Evolutionary conservation across 1,140 invertebrate species (phyloP).

Genomic region (Mya arenaria): DNA sequence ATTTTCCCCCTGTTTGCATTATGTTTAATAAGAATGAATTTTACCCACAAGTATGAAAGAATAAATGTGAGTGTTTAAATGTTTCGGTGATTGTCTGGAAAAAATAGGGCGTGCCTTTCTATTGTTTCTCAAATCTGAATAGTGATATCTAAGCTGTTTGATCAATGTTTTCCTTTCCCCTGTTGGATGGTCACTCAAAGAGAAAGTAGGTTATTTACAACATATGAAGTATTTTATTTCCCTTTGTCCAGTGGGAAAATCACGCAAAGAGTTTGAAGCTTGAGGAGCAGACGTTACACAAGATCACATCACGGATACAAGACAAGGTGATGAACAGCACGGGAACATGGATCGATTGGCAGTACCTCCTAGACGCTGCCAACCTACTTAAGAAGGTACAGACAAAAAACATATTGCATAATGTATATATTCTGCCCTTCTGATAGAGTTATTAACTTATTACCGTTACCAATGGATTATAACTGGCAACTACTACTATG

Average conservation of each 20-base stretch:
- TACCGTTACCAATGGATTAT: too few relatives aligned
- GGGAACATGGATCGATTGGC: slow-evolving; percentile 99
- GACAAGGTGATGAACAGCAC: slow-evolving; percentile 93
- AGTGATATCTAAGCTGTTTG: too few relatives aligned
- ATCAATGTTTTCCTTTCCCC: slow-evolving; percentile 68
- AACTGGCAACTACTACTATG: slow-evolving; percentile 97
- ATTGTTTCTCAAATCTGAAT: too few relatives aligned
- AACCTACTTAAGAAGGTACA: slow-evolving; percentile 91
- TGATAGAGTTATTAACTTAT: too few relatives aligned
- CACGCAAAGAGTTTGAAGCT: slow-evolving; percentile 98
- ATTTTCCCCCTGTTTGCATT: too few relatives aligned
- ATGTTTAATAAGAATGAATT: too few relatives aligned
- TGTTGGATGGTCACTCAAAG: slow-evolving; percentile 99
- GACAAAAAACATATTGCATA: background rate
- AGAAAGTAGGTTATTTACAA: too few relatives aligned
- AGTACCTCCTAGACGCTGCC: slow-evolving; percentile 97
- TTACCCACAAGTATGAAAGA: too few relatives aligned
- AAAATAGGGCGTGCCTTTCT: too few relatives aligned
- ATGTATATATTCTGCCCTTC: too few relatives aligned
- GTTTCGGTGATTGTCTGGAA: too few relatives aligned
- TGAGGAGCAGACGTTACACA: slow-evolving; percentile 96
- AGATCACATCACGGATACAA: slow-evolving; percentile 95
- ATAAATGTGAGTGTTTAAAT: too few relatives aligned
- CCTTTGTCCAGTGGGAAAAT: slow-evolving; percentile 98
- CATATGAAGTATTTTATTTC: slow-evolving; percentile 48